Percentiles rank a stretch among this genome's conserved stretches.
These are phyloP conservation scores for Arothron firmamentum DNA, from an alignment of 2,113 vertebrate genomes.

Conservation along the genomic window DNA sequence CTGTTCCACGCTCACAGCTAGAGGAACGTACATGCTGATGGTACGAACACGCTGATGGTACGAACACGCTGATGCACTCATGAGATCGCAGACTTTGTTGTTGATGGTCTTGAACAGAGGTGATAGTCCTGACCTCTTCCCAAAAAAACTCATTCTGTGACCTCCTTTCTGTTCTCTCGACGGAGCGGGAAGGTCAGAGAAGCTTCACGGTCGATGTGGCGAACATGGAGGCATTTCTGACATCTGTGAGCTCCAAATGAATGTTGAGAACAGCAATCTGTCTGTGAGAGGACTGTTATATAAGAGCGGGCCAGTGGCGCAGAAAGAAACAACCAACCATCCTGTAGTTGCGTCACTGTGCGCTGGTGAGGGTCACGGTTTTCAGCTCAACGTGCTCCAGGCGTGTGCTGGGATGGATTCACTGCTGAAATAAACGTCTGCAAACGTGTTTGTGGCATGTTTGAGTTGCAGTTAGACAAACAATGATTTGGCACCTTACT, in stretches of 20 bases:
- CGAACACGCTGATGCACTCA: no score
- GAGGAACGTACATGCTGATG: no score
- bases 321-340: not conserved
- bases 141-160: no score
- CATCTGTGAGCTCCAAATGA: not conserved
- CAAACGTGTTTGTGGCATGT: constrained; percentile 5
- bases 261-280: not conserved
- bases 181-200: no score
- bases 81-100: no score
- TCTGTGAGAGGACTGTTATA: constrained; percentile 20
- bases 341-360: constrained; percentile 3
- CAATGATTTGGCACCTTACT: not conserved
- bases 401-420: constrained; percentile 7
- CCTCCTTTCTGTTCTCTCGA: no score
- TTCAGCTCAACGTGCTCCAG: not conserved
- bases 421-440: constrained; percentile 34
- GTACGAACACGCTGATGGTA: no score
- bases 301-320: constrained; percentile 17
- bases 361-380: not conserved
- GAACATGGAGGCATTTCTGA: not conserved
- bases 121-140: no score
- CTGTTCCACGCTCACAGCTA: no score
- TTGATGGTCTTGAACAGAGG: no score
- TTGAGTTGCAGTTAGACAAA: not conserved
- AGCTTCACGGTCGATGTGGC: not conserved